Conservation (phyloP, 1,140 invertebrate genomes). For the Drosophila ambigua region DNA sequence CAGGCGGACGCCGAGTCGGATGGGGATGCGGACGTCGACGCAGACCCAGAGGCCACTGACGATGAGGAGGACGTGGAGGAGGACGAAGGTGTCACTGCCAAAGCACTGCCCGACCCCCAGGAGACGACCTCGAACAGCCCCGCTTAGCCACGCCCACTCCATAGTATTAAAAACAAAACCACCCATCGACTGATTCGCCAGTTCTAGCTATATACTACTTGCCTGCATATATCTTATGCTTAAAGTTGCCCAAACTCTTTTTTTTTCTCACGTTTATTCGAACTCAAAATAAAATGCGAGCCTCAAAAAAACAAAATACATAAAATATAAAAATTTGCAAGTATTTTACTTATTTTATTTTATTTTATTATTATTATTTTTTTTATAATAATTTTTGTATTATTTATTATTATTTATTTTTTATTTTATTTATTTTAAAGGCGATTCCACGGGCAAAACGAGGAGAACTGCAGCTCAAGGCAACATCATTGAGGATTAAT, state of each 20-base stretch:
- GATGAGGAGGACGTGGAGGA: conserved; percentile 24
- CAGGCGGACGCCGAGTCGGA: conserved; percentile 25
- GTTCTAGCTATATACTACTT: neutral
- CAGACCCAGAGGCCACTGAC: conserved; percentile 12
- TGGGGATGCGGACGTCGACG: conserved; percentile 17
- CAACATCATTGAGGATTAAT: no score
- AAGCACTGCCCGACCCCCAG: conserved; percentile 32
- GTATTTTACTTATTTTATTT: no score
- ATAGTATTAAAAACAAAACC: conserved; percentile 40
- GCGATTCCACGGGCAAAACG: no score
- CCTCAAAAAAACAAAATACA: neutral
- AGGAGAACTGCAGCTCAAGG: no score
- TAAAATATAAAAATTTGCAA: no score
- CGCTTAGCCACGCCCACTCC: conserved; percentile 29
- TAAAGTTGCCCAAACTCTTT: neutral
- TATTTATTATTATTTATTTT: no score
- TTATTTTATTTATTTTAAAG: no score
- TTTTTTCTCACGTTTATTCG: conserved; percentile 21
- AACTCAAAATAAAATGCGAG: conserved; percentile 19
- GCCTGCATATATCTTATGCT: neutral
- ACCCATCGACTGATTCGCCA: conserved; percentile 45
- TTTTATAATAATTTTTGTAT: no score
- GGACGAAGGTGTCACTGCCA: conserved; percentile 10
- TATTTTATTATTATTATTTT: no score
- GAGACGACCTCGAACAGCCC: conserved; percentile 59